Evolutionary conservation across 2,797 vertebrate genomes (phyloP).

Genomic region (Cryptoblepharus egeriae): DNA sequence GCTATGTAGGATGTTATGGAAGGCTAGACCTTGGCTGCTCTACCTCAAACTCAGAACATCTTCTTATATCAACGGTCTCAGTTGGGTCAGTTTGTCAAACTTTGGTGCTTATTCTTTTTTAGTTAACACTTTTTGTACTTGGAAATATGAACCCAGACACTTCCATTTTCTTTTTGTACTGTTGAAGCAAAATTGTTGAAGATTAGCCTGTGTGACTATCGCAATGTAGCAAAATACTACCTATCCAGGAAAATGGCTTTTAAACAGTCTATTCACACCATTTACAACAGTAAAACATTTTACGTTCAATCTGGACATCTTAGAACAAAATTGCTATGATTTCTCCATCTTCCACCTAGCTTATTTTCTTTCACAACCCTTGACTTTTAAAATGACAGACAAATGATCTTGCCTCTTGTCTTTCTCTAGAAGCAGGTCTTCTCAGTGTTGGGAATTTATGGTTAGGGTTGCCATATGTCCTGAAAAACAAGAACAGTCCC

Average conservation of each 20-base stretch:
- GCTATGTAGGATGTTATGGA: no score
- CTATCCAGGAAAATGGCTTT: constrained; percentile 17
- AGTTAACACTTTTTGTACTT: not conserved
- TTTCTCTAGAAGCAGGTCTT: not conserved
- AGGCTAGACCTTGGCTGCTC: not conserved
- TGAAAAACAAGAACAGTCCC: no score
- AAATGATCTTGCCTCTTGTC: not conserved
- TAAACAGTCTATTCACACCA: constrained; percentile 15
- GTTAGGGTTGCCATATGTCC: no score
- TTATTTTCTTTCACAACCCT: constrained; percentile 17
- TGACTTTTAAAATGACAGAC: not conserved
- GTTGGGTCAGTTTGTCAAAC: not conserved
- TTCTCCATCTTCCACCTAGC: constrained; percentile 3
- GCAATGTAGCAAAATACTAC: constrained; percentile 2
- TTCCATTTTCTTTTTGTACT: not conserved
- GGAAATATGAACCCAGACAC: not conserved
- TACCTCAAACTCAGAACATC: not conserved
- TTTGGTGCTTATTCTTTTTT: not conserved
- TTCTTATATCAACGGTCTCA: not conserved
- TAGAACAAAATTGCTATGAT: constrained; percentile 27
- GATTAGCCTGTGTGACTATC: not conserved
- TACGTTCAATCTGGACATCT: constrained; percentile 8
- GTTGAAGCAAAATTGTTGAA: not conserved
- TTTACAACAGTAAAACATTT: constrained; percentile 28
- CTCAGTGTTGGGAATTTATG: not conserved